These are phyloP conservation scores for Adelphocoris suturalis DNA, from an alignment of 2,888 invertebrate species.

Conservation along the genomic window DNA sequence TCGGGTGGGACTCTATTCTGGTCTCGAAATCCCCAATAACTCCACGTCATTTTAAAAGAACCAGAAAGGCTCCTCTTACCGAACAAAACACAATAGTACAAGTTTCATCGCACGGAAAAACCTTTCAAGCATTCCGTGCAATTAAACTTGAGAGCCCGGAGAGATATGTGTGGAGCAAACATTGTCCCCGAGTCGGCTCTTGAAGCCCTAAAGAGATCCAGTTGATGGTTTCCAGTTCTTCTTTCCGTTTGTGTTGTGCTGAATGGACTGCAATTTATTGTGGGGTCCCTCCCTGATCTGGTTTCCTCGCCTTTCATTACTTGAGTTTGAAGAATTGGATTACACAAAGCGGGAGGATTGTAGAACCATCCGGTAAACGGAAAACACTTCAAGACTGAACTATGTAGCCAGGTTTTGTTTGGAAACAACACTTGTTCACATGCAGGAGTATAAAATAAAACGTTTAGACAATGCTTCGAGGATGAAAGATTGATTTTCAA, in stretches of 20 bases:
- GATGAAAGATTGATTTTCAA: too few relatives aligned
- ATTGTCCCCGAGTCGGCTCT: not conserved
- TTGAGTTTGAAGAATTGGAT: constrained; percentile 25
- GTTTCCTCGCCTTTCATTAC: constrained; percentile 25
- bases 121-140: constrained; percentile 48
- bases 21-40: not conserved
- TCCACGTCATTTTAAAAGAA: not conserved
- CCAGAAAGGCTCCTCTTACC: constrained; percentile 11
- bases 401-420: too few relatives aligned
- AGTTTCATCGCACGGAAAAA: constrained; percentile 52
- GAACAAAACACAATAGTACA: constrained; percentile 21
- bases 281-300: constrained; percentile 5
- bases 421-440: too few relatives aligned
- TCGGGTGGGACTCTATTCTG: not conserved
- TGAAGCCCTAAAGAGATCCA: constrained; percentile 23
- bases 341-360: constrained; percentile 25
- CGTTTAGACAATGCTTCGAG: too few relatives aligned
- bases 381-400: too few relatives aligned
- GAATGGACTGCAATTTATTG: constrained; percentile 31
- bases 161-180: constrained; percentile 25
- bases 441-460: too few relatives aligned
- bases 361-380: not conserved
- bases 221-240: constrained; percentile 26
- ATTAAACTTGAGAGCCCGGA: constrained; percentile 40
- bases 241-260: constrained; percentile 30